These are phyloP conservation scores for Ciconia maguari DNA, from an alignment of 2,113 vertebrate genomes.

Conservation along the genomic window DNA sequence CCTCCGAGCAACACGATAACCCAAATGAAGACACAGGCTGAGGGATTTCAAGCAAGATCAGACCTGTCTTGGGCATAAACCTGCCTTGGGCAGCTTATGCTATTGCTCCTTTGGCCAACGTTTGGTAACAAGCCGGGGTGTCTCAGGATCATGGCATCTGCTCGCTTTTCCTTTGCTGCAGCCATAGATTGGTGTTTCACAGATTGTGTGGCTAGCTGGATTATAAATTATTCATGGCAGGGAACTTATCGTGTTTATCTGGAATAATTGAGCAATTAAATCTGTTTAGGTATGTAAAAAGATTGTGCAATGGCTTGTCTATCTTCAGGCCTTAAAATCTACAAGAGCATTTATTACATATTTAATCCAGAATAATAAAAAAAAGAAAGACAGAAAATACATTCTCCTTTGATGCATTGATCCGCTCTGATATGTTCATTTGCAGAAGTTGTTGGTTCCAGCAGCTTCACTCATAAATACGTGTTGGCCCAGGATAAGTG, in stretches of 20 bases:
- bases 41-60: neutral
- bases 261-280: conserved; percentile 62
- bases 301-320: conserved; percentile 37
- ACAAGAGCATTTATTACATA: neutral
- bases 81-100: neutral
- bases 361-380: conserved; percentile 19
- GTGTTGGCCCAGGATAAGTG: neutral
- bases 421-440: neutral
- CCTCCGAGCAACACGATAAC: neutral
- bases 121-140: neutral
- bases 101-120: rapidly evolving
- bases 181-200: neutral
- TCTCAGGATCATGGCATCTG: neutral
- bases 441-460: neutral
- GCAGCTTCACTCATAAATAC: neutral
- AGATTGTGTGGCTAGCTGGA: conserved; percentile 21
- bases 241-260: conserved; percentile 55
- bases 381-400: neutral
- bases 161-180: neutral
- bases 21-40: neutral
- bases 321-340: conserved; percentile 25
- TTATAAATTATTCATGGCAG: conserved; percentile 50
- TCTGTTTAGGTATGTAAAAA: conserved; percentile 59
- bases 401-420: neutral
- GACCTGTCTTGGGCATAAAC: neutral